Conservation (phyloP, 1,140 invertebrate species). For the Lamellibrachia luymesi region DNA sequence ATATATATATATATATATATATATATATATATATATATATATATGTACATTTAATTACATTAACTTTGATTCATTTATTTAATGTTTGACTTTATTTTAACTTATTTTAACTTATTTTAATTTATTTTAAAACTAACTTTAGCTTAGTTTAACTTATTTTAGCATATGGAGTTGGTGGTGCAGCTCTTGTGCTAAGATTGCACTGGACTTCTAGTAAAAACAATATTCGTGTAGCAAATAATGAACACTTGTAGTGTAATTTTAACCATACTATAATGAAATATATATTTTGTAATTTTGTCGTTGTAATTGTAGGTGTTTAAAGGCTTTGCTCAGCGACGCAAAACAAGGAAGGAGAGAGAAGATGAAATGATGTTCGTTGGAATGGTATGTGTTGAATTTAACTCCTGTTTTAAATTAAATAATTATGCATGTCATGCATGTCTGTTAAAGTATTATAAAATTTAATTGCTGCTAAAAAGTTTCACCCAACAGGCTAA, state of each 20-base stretch:
- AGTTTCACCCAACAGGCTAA: not conserved
- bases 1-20: not conserved
- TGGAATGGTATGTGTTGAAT: conserved; percentile 60
- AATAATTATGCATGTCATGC: not conserved
- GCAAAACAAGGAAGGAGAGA: conserved; percentile 50
- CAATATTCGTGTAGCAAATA: not conserved
- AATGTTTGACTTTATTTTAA: too few species aligned
- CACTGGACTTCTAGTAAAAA: not conserved
- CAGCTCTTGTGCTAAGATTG: not conserved
- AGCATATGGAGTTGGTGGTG: not conserved
- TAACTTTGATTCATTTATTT: too few species aligned
- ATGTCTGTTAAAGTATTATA: not conserved
- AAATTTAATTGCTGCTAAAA: not conserved
- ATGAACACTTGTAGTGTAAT: not conserved
- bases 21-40: too few species aligned
- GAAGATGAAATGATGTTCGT: conserved; percentile 82
- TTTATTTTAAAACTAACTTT: too few species aligned
- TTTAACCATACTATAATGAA: not conserved
- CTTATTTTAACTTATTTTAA: too few species aligned
- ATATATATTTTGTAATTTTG: not conserved
- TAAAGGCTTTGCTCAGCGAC: conserved; percentile 54
- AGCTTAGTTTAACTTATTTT: not conserved
- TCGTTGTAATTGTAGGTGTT: conserved; percentile 39
- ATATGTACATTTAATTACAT: too few species aligned
- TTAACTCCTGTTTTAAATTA: not conserved